phyloP scores from a whole-genome alignment of 2,888 invertebrate species.

The Corythucha ciliata region DNA sequence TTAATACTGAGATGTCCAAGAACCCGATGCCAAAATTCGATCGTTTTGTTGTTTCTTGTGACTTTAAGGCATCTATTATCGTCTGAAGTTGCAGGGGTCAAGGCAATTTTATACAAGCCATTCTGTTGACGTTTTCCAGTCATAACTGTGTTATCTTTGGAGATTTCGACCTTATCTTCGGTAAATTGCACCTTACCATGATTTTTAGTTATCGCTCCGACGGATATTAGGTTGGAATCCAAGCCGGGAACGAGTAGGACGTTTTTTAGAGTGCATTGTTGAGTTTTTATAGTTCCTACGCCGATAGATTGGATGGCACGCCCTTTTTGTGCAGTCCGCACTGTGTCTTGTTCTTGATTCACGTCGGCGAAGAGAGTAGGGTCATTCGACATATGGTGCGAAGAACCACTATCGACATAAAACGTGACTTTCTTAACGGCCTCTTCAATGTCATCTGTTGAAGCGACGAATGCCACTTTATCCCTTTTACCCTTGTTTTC shows the following conservation, averaged over 20 bases:
- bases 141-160: conserved; percentile 14
- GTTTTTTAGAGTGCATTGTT: no score
- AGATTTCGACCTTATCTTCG: no score
- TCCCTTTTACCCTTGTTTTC: no score
- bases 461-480: conserved; percentile 5
- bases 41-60: conserved; percentile 5
- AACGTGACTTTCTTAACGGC: no score
- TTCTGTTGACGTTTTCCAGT: conserved; percentile 13
- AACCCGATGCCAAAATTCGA: conserved; percentile 16
- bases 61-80: conserved; percentile 8
- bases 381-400: conserved; percentile 13
- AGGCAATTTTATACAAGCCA: conserved; percentile 7
- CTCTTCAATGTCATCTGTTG: neutral
- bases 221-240: no score
- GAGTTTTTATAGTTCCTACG: conserved; percentile 6
- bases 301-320: conserved; percentile 1
- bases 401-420: conserved; percentile 8
- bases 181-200: no score
- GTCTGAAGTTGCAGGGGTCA: neutral
- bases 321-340: no score
- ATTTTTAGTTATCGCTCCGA: no score
- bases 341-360: conserved; percentile 14
- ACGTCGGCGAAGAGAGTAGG: neutral
- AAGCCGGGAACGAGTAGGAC: no score
- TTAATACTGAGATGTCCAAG: conserved; percentile 17